A percentile compares a stretch with the other conserved stretches of the same genome.
Conservation (phyloP, 2,797 vertebrate genomes). For the Epinephelus awoara region DNA sequence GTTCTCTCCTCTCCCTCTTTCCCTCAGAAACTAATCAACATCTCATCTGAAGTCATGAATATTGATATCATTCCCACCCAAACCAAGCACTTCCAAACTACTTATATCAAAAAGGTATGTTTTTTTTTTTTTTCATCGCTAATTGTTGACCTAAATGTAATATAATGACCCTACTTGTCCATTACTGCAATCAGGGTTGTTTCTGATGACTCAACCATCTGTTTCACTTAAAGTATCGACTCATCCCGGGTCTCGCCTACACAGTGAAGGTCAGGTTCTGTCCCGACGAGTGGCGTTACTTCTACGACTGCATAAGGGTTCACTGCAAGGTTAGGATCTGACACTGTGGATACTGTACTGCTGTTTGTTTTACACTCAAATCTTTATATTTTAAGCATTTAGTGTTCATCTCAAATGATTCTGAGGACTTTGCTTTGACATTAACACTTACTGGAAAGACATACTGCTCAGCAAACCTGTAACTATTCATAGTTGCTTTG, state of each 20-base stretch:
- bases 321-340: conserved; percentile 89
- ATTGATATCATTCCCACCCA: conserved; percentile 93
- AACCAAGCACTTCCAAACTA: conserved; percentile 92
- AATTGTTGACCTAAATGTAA: conserved; percentile 36
- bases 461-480: too few relatives aligned
- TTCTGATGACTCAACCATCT: conserved; percentile 23
- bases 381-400: background rate
- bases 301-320: conserved; percentile 92
- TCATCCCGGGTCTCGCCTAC: conserved; percentile 92
- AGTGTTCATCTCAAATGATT: background rate
- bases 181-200: conserved; percentile 25
- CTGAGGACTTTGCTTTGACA: background rate
- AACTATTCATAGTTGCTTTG: background rate
- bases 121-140: background rate
- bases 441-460: too few relatives aligned
- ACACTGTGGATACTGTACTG: background rate
- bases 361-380: background rate
- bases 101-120: conserved; percentile 91
- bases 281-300: conserved; percentile 95
- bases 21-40: conserved; percentile 92
- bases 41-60: conserved; percentile 86
- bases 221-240: conserved; percentile 83
- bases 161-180: conserved; percentile 9
- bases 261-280: conserved; percentile 87
- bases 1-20: conserved; percentile 43